Base-by-base conservation (phyloP, 2,888 invertebrate species). In the Pasiphila rectangulata region DNA sequence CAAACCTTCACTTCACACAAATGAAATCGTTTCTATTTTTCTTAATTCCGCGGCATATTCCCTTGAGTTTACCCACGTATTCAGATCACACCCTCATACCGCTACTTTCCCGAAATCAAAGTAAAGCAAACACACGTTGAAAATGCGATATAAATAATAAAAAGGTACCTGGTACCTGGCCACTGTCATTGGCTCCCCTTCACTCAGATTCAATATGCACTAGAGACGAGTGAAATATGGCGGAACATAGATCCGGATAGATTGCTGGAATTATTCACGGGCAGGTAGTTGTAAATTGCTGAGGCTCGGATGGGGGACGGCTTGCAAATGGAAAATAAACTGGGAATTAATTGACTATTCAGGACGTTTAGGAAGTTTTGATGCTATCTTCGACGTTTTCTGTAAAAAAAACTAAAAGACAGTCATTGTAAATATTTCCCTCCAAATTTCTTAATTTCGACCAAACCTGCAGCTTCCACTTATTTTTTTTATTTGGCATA, bases 121-220 rank as follows among this genome's bases (percentile, higher is more conserved):
- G 86, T 84, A 82, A 84, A 66, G 85, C 84, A 86, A 87, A 87
- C 87, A 87, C 87, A 85, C 84, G 83, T 77, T 81, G 86, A 85
- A 87, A 87, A 87, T 87, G 82, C 77, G 83, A 72, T 83, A 80
- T 87, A 88, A 87, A 88, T 88, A 87, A 87, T 87, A 87, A 86
- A 87, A 83, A 81, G 84, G 84, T 71, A 72, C 67, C 63, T 56
- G 16, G 36, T 63, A 72, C 72, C 73, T 71, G 72, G 64, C 64
- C 73, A 72, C 72, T 81, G 84, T 83, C 85, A 79, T 78, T n/a
- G n/a, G n/a, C n/a, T 79, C 77, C 81, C 82, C 83, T 81, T 74
- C 66, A 61, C 69, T 83, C 77, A 77, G 79, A 85, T 85, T 85
- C 85, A 86, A 85, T 86, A 85, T 85, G 83, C 83, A 82, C 82